Conservation (phyloP, 2,113 vertebrate species). For the Tricholaema leucomelas region DNA sequence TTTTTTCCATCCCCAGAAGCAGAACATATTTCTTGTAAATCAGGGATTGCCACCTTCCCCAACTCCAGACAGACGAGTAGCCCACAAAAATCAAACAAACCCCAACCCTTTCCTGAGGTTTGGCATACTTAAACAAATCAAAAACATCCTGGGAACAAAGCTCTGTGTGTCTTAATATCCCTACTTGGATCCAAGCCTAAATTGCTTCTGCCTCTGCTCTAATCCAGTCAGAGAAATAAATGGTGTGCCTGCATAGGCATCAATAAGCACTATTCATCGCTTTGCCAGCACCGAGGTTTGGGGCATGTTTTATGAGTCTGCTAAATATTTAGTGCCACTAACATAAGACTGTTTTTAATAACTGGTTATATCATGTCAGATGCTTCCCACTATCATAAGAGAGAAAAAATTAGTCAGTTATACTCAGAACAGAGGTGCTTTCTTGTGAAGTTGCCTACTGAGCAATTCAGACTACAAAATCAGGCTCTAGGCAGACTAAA, state of each 20-base stretch:
- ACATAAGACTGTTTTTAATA: background rate
- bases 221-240: background rate
- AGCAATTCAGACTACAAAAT: background rate
- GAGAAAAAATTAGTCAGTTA: background rate
- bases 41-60: background rate
- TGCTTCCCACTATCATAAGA: background rate
- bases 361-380: background rate
- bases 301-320: background rate
- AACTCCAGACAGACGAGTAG: background rate
- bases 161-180: background rate
- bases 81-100: conserved; percentile 19
- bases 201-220: background rate
- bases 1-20: conserved; percentile 33
- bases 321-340: background rate
- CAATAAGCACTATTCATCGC: background rate
- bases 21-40: background rate
- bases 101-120: background rate
- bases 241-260: background rate
- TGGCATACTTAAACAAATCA: conserved; percentile 49
- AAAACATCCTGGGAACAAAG: conserved; percentile 32
- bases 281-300: background rate
- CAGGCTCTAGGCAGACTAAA: background rate
- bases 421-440: background rate
- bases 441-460: background rate
- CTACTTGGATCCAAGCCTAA: background rate